These are phyloP conservation scores for Silurus asotus DNA, from an alignment of 2,113 vertebrate genomes.

Conservation along the genomic window DNA sequence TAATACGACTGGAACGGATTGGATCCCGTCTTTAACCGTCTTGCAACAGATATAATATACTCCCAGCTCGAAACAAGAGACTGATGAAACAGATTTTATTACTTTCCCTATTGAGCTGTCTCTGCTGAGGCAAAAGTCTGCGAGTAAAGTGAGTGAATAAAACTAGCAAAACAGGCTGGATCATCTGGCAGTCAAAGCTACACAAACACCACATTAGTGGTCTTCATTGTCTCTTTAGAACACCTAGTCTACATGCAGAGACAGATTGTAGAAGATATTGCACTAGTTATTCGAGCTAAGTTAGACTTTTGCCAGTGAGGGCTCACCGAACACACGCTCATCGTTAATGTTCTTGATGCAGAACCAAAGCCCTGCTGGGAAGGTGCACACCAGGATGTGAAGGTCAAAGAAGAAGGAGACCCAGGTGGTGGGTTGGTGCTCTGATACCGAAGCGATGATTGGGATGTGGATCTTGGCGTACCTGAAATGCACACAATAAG, in stretches of 20 bases:
- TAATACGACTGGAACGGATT: not conserved
- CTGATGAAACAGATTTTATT: not conserved
- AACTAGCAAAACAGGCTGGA: not conserved
- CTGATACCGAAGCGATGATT: constrained; percentile 98
- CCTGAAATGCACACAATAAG: constrained; percentile 67
- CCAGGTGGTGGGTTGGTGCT: constrained; percentile 96
- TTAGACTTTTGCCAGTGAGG: not conserved
- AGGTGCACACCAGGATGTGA: constrained; percentile 99
- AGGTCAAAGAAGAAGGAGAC: constrained; percentile 93
- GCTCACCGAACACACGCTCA: constrained; percentile 92
- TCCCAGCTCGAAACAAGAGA: not conserved
- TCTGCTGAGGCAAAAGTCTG: constrained; percentile 20
- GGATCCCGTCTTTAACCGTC: not conserved
- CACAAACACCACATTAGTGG: not conserved
- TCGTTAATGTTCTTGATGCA: constrained; percentile 93
- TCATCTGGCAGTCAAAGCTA: not conserved
- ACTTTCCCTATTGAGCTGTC: not conserved
- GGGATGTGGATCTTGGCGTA: constrained; percentile 99
- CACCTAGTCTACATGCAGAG: too few species aligned
- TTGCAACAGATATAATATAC: not conserved
- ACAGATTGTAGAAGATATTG: too few species aligned
- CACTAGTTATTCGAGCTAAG: not conserved
- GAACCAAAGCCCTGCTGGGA: constrained; percentile 95
- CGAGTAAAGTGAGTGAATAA: not conserved
- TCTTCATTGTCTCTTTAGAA: not conserved